A percentile compares a stretch with the other conserved stretches of the same genome.
Evolutionary conservation across 2,113 vertebrate species (phyloP).

Genomic region (Tapirus terrestris): DNA sequence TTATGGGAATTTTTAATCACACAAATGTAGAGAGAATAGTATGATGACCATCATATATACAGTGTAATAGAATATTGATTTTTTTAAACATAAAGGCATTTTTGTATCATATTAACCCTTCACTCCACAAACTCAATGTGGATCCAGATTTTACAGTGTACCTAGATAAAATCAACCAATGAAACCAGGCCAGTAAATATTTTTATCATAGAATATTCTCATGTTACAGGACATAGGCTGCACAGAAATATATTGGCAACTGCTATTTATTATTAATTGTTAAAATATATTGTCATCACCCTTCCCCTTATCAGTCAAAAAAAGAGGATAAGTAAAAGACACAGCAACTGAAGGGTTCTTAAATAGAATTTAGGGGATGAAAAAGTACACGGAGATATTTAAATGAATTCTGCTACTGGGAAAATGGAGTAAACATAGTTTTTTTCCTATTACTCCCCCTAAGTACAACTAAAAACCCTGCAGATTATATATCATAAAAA

Average conservation of each 20-base stretch:
- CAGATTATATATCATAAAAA: background rate
- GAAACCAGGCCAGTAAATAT: background rate
- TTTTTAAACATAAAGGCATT: background rate
- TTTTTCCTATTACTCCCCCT: background rate
- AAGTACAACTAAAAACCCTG: background rate
- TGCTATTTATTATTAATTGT: background rate
- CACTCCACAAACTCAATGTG: background rate
- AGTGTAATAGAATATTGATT: conserved; percentile 8
- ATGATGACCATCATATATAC: background rate
- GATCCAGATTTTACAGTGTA: background rate
- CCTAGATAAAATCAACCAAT: background rate
- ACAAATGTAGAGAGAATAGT: background rate
- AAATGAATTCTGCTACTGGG: background rate
- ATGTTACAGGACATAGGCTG: background rate
- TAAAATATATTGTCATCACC: background rate
- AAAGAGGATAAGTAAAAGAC: background rate
- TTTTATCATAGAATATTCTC: background rate
- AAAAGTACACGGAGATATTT: background rate
- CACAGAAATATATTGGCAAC: background rate
- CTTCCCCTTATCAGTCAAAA: background rate
- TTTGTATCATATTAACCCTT: conserved; percentile 22
- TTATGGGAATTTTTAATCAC: background rate
- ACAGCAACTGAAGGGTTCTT: background rate
- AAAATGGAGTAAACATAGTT: background rate
- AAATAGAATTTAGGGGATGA: background rate